These are phyloP conservation scores for Lasius fuliginosus DNA, from an alignment of 2,888 invertebrate genomes.

Conservation along the genomic window DNA sequence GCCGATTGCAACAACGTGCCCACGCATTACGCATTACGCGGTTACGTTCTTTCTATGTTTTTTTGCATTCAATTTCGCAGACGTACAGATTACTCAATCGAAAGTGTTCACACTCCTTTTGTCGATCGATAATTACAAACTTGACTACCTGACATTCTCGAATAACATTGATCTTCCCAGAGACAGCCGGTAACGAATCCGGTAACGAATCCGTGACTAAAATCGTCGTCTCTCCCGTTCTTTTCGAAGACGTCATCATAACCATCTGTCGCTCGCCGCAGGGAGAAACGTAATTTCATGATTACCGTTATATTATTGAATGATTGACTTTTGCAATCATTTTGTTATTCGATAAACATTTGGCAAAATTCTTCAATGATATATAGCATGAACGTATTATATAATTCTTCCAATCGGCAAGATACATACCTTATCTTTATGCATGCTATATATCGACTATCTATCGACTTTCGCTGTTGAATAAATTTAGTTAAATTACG, in stretches of 20 bases:
- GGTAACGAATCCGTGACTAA: background rate
- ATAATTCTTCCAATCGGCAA: slow-evolving; percentile 23
- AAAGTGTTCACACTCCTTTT: background rate
- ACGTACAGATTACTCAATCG: slow-evolving; percentile 13
- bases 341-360: slow-evolving; percentile 11
- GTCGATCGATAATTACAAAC: background rate
- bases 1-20: background rate
- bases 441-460: background rate
- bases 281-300: slow-evolving; percentile 24
- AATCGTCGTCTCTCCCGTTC: background rate
- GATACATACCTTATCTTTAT: slow-evolving; percentile 4
- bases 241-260: slow-evolving; percentile 1
- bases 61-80: slow-evolving; percentile 10
- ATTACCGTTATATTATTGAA: slow-evolving; percentile 18
- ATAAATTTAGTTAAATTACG: background rate
- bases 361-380: background rate
- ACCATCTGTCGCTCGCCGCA: background rate
- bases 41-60: slow-evolving; percentile 5
- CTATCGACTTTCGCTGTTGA: slow-evolving; percentile 18
- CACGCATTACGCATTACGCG: background rate
- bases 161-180: background rate
- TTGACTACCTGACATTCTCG: slow-evolving; percentile 16
- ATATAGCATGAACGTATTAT: background rate
- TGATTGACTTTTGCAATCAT: slow-evolving; percentile 9
- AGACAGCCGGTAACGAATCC: background rate